Conservation (phyloP, 2,113 vertebrate genomes). For the Aix galericulata region DNA sequence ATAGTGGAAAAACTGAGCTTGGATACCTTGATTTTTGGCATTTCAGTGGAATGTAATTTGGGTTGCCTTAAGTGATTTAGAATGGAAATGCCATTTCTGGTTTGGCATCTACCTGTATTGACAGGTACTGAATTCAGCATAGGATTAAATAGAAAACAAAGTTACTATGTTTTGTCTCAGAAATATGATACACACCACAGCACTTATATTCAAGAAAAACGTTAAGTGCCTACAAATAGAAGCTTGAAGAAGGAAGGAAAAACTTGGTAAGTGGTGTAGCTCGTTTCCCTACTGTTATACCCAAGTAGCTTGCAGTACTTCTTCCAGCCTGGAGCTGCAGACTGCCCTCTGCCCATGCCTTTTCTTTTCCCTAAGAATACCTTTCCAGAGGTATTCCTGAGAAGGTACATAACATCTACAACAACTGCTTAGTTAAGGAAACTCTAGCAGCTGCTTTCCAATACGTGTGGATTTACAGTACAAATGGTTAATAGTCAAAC, state of each 20-base stretch:
- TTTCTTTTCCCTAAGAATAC: not conserved
- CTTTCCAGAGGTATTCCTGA: not conserved
- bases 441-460: not conserved
- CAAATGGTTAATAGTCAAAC: not conserved
- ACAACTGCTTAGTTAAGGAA: not conserved
- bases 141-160: not conserved
- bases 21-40: not conserved
- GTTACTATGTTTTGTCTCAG: not conserved
- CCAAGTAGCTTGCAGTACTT: not conserved
- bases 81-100: not conserved
- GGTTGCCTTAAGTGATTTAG: not conserved
- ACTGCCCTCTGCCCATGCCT: not conserved
- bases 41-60: not conserved
- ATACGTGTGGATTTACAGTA: not conserved
- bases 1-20: not conserved
- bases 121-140: not conserved
- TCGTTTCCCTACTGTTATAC: not conserved
- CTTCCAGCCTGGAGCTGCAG: not conserved
- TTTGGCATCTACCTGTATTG: not conserved
- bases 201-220: not conserved
- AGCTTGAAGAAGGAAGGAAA: not conserved
- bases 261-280: not conserved
- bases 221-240: not conserved
- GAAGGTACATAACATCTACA: not conserved
- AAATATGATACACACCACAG: not conserved